These are phyloP conservation scores for Dipodomys merriami DNA, from an alignment of 2,113 vertebrate species.

Conservation along the genomic window DNA sequence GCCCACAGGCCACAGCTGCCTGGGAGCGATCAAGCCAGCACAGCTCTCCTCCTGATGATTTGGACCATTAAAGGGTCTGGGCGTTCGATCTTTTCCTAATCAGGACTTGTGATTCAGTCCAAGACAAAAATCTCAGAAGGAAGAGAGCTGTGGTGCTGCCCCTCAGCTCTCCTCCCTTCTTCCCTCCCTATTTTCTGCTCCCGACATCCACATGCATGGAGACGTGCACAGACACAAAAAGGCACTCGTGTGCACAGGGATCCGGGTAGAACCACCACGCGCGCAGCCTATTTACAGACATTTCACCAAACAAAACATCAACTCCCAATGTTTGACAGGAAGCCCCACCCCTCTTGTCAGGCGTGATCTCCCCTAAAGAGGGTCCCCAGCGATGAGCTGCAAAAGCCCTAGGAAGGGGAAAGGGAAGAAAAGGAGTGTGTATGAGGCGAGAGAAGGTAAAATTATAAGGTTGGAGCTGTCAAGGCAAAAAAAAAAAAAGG, in stretches of 20 bases:
- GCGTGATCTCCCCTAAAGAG: slow-evolving; percentile 52
- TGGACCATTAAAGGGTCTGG: neutral
- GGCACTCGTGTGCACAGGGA: neutral
- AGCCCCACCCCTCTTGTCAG: slow-evolving; percentile 77
- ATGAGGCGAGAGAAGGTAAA: slow-evolving; percentile 72
- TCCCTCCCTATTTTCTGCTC: neutral
- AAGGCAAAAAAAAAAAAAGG: slow-evolving; percentile 57
- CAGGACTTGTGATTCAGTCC: neutral
- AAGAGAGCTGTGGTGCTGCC: neutral
- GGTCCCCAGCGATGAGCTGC: slow-evolving; percentile 67
- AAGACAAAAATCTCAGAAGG: neutral
- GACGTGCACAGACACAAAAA: slow-evolving; percentile 57
- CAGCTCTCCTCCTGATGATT: neutral
- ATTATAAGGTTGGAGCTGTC: slow-evolving; percentile 83
- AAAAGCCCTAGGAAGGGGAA: slow-evolving; percentile 64
- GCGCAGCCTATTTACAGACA: slow-evolving; percentile 75
- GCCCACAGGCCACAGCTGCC: neutral
- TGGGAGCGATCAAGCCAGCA: too few species aligned
- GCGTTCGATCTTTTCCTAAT: neutral
- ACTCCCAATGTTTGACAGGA: slow-evolving; percentile 76
- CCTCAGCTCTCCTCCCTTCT: neutral
- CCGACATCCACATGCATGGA: neutral
- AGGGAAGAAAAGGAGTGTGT: slow-evolving; percentile 43
- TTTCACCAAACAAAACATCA: slow-evolving; percentile 77
- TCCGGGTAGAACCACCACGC: neutral